Conservation (phyloP, 2,797 vertebrate species). For the Premnoplex brunnescens region DNA sequence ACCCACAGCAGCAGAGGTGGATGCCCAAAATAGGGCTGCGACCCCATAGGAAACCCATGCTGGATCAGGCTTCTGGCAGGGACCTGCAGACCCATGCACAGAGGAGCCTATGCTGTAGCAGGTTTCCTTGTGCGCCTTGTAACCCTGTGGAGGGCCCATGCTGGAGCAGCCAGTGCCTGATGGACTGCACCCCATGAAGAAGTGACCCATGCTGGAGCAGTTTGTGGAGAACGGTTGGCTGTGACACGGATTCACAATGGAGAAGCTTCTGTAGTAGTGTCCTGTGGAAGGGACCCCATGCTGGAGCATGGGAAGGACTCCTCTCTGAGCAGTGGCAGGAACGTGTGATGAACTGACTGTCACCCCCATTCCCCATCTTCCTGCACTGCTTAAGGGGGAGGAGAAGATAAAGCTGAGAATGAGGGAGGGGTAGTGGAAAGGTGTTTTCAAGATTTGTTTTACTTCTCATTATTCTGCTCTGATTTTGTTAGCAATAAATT, state of each 20-base stretch:
- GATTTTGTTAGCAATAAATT: not conserved
- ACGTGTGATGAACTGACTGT: not conserved
- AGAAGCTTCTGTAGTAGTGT: not conserved
- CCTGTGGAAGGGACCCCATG: rapidly evolving
- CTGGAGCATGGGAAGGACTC: not conserved
- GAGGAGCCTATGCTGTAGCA: no score
- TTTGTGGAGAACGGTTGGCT: not conserved
- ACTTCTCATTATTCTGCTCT: not conserved
- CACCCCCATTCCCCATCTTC: not conserved
- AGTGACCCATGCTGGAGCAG: no score
- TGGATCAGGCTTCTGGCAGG: no score
- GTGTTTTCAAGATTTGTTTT: not conserved
- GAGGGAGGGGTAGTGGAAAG: not conserved
- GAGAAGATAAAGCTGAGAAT: not conserved
- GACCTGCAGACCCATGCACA: no score
- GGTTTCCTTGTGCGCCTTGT: no score
- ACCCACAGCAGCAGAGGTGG: no score
- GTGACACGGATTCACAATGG: not conserved
- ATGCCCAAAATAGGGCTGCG: no score
- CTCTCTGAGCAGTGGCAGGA: not conserved
- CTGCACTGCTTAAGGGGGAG: not conserved
- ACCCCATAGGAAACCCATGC: no score
- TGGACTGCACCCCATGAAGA: no score
- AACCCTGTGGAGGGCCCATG: no score
- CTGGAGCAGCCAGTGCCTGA: no score